phyloP scores from a whole-genome alignment of 2,113 vertebrate species.

The Pipra filicauda region DNA sequence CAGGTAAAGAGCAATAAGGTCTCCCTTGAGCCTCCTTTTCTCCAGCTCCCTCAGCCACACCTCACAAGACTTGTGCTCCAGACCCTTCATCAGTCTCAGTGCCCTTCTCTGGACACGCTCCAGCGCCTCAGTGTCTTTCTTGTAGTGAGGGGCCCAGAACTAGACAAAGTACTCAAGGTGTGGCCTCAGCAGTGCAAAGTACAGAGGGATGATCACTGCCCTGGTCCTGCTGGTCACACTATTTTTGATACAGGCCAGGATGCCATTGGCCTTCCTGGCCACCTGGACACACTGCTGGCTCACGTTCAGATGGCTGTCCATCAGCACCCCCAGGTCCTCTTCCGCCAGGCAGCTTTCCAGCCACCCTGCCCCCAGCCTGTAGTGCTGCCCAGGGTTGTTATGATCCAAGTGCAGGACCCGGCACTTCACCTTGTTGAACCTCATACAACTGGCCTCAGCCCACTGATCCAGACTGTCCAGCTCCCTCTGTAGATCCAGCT shows the following conservation, averaged over 20 bases:
- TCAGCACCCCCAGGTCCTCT: neutral
- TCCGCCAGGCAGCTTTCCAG: neutral
- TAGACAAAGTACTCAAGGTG: neutral
- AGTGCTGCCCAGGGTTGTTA: neutral
- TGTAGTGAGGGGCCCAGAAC: neutral
- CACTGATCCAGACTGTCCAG: neutral
- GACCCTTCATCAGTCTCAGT: rapidly evolving
- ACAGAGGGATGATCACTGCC: neutral
- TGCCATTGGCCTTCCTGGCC: neutral
- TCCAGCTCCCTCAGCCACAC: neutral
- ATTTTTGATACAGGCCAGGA: neutral
- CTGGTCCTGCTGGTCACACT: neutral
- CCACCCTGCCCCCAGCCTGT: neutral
- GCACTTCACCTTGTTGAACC: neutral
- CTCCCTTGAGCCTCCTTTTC: neutral
- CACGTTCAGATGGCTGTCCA: neutral
- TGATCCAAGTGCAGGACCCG: neutral
- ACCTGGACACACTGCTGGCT: neutral
- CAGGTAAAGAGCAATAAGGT: neutral
- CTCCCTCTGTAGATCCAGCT: neutral
- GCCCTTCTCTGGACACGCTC: neutral
- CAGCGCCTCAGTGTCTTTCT: neutral
- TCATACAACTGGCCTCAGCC: rapidly evolving
- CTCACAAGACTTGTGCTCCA: neutral
- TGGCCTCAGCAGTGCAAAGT: neutral